These are phyloP conservation scores for Columba janthina DNA, from an alignment of 2,113 vertebrate genomes.

Conservation along the genomic window DNA sequence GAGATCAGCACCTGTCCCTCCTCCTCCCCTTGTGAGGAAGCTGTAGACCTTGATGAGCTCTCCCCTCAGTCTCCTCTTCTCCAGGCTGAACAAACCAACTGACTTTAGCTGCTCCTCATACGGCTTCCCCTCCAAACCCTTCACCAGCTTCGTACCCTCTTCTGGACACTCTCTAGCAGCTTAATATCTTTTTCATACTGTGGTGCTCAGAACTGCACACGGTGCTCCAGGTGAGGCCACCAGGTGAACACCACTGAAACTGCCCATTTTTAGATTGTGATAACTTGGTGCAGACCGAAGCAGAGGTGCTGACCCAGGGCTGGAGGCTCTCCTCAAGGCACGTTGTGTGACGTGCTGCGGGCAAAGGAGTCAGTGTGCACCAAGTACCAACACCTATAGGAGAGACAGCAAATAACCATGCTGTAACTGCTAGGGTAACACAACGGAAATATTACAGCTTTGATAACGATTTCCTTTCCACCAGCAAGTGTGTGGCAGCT, in stretches of 20 bases:
- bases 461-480: neutral
- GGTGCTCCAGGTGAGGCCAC: too few species aligned
- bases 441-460: neutral
- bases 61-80: too few species aligned
- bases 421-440: neutral
- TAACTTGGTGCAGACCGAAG: neutral
- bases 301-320: neutral
- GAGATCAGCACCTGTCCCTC: too few species aligned
- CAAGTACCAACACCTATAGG: neutral
- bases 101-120: too few species aligned
- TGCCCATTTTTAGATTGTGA: accelerated
- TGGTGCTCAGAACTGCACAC: too few species aligned
- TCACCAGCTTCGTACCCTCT: too few species aligned
- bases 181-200: too few species aligned
- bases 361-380: neutral
- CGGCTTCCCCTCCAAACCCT: too few species aligned
- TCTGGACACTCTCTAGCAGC: too few species aligned
- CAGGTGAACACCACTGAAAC: neutral
- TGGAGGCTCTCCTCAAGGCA: neutral
- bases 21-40: too few species aligned
- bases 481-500: neutral
- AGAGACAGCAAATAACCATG: neutral
- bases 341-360: accelerated
- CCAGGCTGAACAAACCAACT: too few species aligned
- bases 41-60: too few species aligned